Conservation (phyloP, 2,797 vertebrate genomes). For the Nannoperca obscura region DNA sequence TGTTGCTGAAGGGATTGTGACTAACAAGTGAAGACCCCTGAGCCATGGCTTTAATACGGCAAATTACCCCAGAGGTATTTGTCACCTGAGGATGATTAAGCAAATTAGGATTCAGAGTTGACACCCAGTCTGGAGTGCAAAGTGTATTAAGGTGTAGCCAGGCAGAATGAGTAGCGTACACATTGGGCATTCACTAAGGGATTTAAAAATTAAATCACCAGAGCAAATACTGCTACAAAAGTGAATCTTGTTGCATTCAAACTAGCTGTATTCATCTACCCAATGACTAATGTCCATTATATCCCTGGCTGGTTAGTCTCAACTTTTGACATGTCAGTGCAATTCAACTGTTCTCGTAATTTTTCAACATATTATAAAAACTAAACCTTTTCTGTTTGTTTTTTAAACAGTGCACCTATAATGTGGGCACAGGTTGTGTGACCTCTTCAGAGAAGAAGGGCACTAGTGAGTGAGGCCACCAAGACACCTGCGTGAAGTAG, state of each 20-base stretch:
- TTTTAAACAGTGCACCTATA: background rate
- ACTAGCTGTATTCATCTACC: background rate
- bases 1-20: conserved; percentile 67
- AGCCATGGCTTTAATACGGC: conserved; percentile 68
- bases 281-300: background rate
- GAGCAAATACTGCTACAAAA: background rate
- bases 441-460: background rate
- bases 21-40: conserved; percentile 59
- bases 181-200: conserved; percentile 38
- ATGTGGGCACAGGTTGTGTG: background rate
- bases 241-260: background rate
- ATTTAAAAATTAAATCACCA: background rate
- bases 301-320: background rate
- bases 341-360: background rate
- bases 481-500: background rate
- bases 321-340: background rate
- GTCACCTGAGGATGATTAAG: conserved; percentile 78
- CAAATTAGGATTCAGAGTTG: conserved; percentile 65
- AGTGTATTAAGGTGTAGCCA: conserved; percentile 57
- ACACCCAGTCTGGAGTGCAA: conserved; percentile 55
- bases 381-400: background rate
- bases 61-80: conserved; percentile 77
- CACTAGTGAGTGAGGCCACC: background rate
- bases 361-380: conserved; percentile 1
- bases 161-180: conserved; percentile 55